Percentiles rank a stretch among this genome's conserved stretches.
Evolutionary conservation across 1,140 invertebrate genomes (phyloP).

Genomic region (Potamilus streckersoni): DNA sequence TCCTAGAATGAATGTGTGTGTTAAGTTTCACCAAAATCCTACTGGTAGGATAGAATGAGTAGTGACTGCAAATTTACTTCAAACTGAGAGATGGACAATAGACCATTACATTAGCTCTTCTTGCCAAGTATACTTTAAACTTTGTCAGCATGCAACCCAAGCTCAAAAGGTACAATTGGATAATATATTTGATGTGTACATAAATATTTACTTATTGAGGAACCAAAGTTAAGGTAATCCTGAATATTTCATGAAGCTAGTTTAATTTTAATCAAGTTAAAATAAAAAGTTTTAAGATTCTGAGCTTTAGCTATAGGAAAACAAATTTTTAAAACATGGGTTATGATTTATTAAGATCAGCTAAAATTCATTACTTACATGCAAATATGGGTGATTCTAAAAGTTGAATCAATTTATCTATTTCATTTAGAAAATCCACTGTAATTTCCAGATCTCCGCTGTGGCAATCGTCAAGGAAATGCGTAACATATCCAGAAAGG

Average conservation of each 20-base stretch:
- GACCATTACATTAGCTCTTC: too few relatives aligned
- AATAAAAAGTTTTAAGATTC: neutral
- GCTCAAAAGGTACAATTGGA: too few relatives aligned
- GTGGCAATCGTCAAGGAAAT: conserved; percentile 47
- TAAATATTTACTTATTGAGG: neutral
- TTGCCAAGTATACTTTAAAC: too few relatives aligned
- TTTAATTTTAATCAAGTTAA: neutral
- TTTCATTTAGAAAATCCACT: conserved; percentile 94
- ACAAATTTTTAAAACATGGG: neutral
- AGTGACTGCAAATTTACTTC: too few relatives aligned
- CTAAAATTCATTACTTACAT: conserved; percentile 76
- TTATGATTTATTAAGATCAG: neutral
- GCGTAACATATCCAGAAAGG: neutral
- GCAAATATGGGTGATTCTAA: conserved; percentile 99
- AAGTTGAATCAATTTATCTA: conserved; percentile 96
- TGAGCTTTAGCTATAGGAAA: neutral
- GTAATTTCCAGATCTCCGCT: conserved; percentile 96
- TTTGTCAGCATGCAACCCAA: too few relatives aligned
- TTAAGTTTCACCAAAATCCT: too few relatives aligned
- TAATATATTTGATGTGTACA: too few relatives aligned
- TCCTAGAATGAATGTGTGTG: too few relatives aligned
- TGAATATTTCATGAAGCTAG: neutral
- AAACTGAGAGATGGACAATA: too few relatives aligned
- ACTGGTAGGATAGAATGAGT: too few relatives aligned
- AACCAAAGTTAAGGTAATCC: neutral